A percentile compares a stretch with the other conserved stretches of the same genome.
Evolutionary conservation across 2,888 invertebrate genomes (phyloP).

Genomic region (Lepidocyrtinus sp.): DNA sequence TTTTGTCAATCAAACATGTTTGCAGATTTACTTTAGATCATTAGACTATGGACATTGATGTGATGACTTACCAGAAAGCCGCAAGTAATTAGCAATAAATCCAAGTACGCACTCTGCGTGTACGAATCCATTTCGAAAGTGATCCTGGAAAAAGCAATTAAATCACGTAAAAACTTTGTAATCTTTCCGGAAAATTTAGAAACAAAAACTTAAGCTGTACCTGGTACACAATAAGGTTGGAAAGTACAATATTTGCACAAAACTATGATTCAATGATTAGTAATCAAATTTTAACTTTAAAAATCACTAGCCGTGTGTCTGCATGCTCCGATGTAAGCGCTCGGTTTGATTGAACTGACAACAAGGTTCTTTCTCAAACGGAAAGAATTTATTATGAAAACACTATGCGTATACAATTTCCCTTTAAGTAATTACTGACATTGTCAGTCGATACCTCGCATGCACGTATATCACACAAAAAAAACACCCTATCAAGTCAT

Average conservation of each 20-base stretch:
- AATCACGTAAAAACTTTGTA: not conserved
- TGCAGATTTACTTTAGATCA: too few species aligned
- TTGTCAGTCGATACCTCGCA: not conserved
- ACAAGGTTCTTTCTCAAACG: not conserved
- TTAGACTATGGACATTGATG: too few species aligned
- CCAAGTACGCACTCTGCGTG: constrained; percentile 22
- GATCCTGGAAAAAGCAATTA: too few species aligned
- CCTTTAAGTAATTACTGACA: not conserved
- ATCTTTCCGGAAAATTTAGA: not conserved
- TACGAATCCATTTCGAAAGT: constrained; percentile 42
- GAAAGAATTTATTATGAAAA: not conserved
- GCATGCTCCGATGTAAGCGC: too few species aligned
- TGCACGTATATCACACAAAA: not conserved
- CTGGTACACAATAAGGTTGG: not conserved
- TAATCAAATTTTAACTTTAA: not conserved
- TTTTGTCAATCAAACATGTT: not conserved
- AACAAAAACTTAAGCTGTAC: not conserved
- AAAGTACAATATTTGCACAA: not conserved
- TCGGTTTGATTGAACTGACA: too few species aligned
- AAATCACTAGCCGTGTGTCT: too few species aligned
- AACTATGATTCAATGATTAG: not conserved
- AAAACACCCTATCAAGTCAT: not conserved
- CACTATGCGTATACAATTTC: too few species aligned
- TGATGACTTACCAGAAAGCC: constrained; percentile 49
- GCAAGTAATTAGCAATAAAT: constrained; percentile 37